Base-by-base conservation (phyloP, 2,797 vertebrate genomes). In the Tarsius wallacei region DNA sequence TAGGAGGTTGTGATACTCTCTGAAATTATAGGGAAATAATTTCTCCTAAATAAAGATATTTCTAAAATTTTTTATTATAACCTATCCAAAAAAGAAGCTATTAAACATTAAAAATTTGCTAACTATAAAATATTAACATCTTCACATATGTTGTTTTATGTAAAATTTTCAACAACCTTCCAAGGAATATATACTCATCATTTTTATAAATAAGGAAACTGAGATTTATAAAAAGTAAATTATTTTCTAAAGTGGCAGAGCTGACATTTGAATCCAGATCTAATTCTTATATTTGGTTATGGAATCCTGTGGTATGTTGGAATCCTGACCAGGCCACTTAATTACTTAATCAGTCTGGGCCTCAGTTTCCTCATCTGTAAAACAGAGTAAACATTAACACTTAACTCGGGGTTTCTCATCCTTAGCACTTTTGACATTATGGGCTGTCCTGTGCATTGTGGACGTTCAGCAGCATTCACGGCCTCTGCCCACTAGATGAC, bases 171-270 rank as follows among this genome's bases (percentile, higher is more conserved):
- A 63, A 59, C 6, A 31, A 49, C 22, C 7, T 12, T 71, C 81
- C 31, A 89, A 83, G 8, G 42, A 42, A 74, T 4, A 88, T 68
- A 49, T 7, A 33, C 8, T 70, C 28, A 93, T 85, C 21, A 47
- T 82, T 93, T 97, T 89, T 78, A 61, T 66, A 86, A 93, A 86
- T 26, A 63, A 84, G n/a, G 14, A 95, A 85, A 87, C 3, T 31
- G 57, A 77, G 24, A 22, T 31, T 42, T 86, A 42, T 14, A 76
- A 19, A 73, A 92, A 82, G 87, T 82, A 51, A 88, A 28, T 87
- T 91, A 81, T 90, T 93, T 86, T 91, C 28, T 77, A 6, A 80
- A 93, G 28, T 33, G 51, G 16, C 33, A 78, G 16, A 90, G 21
- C 4, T 33, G 73, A 76, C 51, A 81, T 94, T 95, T 84, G 33